Evolutionary conservation across 2,797 vertebrate genomes (phyloP).

Genomic region (Rhadinocentrus ornatus): DNA sequence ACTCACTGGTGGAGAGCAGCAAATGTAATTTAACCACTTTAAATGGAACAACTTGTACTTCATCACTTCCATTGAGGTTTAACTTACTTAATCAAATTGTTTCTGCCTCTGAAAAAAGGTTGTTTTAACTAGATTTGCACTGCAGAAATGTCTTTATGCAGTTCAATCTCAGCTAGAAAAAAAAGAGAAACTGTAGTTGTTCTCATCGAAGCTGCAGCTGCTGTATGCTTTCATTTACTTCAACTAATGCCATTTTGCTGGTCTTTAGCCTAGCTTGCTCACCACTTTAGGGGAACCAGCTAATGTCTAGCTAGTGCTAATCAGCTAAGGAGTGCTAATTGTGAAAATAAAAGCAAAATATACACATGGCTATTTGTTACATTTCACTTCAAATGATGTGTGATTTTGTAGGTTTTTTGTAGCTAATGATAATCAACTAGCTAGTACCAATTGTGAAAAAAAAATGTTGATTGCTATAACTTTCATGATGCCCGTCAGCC

Average conservation of each 20-base stretch:
- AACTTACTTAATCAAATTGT: slow-evolving; percentile 24
- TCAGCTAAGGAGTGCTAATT: neutral
- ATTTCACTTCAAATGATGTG: too few species aligned
- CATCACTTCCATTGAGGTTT: slow-evolving; percentile 16
- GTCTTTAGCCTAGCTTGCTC: neutral
- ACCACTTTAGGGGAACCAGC: too few species aligned
- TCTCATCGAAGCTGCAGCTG: slow-evolving; percentile 17
- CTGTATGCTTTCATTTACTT: slow-evolving; percentile 10
- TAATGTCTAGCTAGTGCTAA: neutral
- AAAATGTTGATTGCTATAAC: neutral
- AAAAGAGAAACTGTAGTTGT: slow-evolving; percentile 20
- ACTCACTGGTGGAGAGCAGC: slow-evolving; percentile 7
- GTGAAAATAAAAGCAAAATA: neutral
- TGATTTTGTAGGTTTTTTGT: too few species aligned
- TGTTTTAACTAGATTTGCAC: slow-evolving; percentile 29
- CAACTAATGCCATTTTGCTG: neutral
- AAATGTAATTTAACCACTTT: slow-evolving; percentile 32
- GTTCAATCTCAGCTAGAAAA: slow-evolving; percentile 18
- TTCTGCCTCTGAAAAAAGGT: slow-evolving; percentile 26
- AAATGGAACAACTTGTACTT: slow-evolving; percentile 37
- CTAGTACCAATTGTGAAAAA: neutral
- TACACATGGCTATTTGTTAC: too few species aligned
- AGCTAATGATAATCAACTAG: neutral
- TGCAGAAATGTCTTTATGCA: neutral
- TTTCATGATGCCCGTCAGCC: neutral